phyloP scores from a whole-genome alignment of 2,797 vertebrate species.

The Valencia hispanica region DNA sequence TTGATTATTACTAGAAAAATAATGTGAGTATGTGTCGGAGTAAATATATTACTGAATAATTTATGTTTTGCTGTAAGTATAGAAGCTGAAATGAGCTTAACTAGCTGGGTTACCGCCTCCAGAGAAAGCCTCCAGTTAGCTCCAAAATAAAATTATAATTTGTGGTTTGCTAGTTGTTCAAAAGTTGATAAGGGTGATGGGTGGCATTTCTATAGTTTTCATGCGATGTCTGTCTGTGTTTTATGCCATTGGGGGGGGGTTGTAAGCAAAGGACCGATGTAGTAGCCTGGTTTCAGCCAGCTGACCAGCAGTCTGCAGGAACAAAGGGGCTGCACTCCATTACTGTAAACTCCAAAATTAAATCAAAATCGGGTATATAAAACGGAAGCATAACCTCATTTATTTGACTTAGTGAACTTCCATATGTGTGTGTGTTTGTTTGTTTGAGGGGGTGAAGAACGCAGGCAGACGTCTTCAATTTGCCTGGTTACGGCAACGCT shows the following conservation, averaged over 20 bases:
- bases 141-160: background rate
- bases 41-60: background rate
- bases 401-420: conserved; percentile 12
- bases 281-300: no score
- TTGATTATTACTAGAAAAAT: no score
- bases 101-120: background rate
- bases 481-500: conserved; percentile 55
- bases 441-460: conserved; percentile 60
- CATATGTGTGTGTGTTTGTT: conserved; percentile 25
- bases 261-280: no score
- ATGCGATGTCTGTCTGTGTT: background rate
- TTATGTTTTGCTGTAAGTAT: background rate
- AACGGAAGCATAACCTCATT: background rate
- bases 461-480: conserved; percentile 71
- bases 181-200: background rate
- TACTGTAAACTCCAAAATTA: background rate
- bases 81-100: background rate
- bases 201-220: background rate
- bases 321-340: no score
- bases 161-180: background rate
- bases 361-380: background rate
- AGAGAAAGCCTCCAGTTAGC: background rate
- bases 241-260: no score
- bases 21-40: no score
- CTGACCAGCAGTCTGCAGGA: no score